Evolutionary conservation across 2,113 vertebrate genomes (phyloP).

Genomic region (Pterophyllum scalare): DNA sequence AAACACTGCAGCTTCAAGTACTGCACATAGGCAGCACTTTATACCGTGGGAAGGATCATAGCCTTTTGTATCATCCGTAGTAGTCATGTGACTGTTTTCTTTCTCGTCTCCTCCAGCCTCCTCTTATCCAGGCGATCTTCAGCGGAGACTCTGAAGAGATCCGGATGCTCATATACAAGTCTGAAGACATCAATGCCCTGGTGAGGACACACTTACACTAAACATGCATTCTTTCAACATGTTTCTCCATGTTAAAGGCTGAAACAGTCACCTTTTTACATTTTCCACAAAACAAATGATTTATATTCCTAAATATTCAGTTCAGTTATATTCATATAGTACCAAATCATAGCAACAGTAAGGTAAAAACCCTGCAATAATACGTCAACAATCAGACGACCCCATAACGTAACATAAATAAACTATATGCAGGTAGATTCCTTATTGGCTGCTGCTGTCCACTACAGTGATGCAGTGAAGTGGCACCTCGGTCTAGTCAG

Average conservation of each 20-base stretch:
- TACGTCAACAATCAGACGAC: too few species aligned
- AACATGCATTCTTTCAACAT: background rate
- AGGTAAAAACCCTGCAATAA: too few species aligned
- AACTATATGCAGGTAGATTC: background rate
- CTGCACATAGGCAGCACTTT: conserved; percentile 1
- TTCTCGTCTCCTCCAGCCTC: conserved; percentile 82
- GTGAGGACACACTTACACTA: conserved; percentile 68
- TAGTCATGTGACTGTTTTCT: conserved; percentile 6
- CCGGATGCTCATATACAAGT: conserved; percentile 95
- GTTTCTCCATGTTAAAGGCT: background rate
- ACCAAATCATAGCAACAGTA: too few species aligned
- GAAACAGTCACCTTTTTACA: background rate
- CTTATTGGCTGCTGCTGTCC: background rate
- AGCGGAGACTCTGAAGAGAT: conserved; percentile 96
- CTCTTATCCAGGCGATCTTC: conserved; percentile 96
- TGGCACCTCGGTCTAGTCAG: too few species aligned
- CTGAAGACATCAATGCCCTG: conserved; percentile 95
- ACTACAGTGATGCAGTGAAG: background rate
- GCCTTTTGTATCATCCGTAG: background rate
- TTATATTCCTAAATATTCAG: background rate
- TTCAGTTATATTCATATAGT: too few species aligned
- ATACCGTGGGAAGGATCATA: conserved; percentile 50
- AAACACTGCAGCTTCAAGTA: conserved; percentile 40
- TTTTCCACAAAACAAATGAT: background rate
- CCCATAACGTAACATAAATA: background rate